phyloP scores from a whole-genome alignment of 2,113 vertebrate genomes.

The Ictalurus furcatus region DNA sequence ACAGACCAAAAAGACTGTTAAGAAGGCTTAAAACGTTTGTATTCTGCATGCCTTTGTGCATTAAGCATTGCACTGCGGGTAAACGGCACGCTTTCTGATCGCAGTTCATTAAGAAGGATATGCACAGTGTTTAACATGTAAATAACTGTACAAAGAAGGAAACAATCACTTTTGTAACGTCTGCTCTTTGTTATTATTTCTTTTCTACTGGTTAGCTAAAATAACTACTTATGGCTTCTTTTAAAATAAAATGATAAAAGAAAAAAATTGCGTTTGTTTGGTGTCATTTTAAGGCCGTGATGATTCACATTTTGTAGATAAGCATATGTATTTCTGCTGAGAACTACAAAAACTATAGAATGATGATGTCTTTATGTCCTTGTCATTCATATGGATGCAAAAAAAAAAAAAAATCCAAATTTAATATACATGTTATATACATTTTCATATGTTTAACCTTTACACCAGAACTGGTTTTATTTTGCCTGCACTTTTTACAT shows the following conservation, averaged over 20 bases:
- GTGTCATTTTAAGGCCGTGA: background rate
- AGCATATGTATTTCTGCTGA: background rate
- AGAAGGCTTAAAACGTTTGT: conserved; percentile 61
- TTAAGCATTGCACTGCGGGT: background rate
- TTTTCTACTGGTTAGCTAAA: background rate
- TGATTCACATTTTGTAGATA: background rate
- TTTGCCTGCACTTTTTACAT: background rate
- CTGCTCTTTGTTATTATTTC: background rate
- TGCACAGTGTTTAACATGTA: background rate
- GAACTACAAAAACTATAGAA: background rate
- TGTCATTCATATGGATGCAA: background rate
- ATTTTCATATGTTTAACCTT: background rate
- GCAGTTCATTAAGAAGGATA: background rate
- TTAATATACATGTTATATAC: background rate
- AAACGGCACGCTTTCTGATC: background rate
- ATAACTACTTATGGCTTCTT: background rate
- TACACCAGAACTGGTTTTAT: background rate
- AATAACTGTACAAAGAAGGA: background rate
- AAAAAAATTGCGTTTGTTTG: too few relatives aligned
- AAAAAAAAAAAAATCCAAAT: background rate
- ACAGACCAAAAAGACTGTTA: conserved; percentile 77
- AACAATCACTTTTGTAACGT: background rate
- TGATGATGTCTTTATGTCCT: background rate
- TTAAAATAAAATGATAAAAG: background rate
- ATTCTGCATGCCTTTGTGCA: background rate